Evolutionary conservation across 30 jellyfish, hydroid and myxozoan species (phyloP), one percentile per base, ranked within the genome.

Genomic region (Aurelia sp.): DNA sequence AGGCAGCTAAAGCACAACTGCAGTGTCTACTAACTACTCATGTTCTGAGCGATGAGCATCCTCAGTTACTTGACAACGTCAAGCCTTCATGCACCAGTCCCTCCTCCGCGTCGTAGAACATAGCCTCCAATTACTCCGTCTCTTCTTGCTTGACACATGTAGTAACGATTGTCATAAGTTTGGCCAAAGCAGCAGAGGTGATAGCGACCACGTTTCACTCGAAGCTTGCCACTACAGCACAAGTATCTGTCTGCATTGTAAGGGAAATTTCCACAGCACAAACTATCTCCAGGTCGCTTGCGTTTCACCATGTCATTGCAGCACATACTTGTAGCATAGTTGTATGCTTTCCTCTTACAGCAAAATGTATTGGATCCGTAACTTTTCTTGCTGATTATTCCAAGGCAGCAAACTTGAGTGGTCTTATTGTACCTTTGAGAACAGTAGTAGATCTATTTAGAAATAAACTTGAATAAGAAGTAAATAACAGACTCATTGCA

Each of bases 151-250:
- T 59, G 67, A 80, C 97, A 88, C 68, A 33, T 71, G 62, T 70
- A 65, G 69, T 88, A 88, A 12, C 92, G 86, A 69, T 88, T 88
- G 87, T 88, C 97, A 44, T 79, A 88, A 11, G 84, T 27, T 41
- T 59, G 55, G 59, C 74, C 80, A 50, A 79, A 73, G 64, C 97
- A 88, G 51, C 97, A 88, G 48, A 79, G 86, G 58, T 15, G 59
- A 70, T 71, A 50, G 8, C 48, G 31, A 79, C 37, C 66, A 20
- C 13, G 66, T 40, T 79, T 79, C 60, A 13, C 41, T 3, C 63
- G 60, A 62, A 88, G 92, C 70, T 67, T 79, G 23, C 74, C 87
- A 20, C 78, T 65, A 79, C 97, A 88, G 44, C 97, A 88, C 27
- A 76, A 65, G 44, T 22, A 69, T 6, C 22, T 74, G 44, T 69